These are phyloP conservation scores for Torymus tubicola DNA, from an alignment of 2,888 invertebrate species.

Conservation along the genomic window DNA sequence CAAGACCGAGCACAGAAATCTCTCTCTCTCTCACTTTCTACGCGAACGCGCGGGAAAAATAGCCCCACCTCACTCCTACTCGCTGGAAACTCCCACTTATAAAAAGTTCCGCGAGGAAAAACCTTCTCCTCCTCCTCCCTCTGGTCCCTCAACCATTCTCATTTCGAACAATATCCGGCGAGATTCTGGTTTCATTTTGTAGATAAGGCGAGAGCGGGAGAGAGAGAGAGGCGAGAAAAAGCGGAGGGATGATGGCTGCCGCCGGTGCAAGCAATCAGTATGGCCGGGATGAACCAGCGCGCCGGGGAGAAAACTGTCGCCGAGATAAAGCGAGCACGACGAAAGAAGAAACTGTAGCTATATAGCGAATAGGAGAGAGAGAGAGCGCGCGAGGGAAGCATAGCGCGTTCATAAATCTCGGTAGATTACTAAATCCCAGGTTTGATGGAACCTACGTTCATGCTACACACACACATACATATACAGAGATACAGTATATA, in stretches of 20 bases:
- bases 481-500: constrained; percentile 44
- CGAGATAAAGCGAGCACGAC: constrained; percentile 49
- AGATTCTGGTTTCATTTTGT: constrained; percentile 53
- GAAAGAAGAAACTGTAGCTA: constrained; percentile 48
- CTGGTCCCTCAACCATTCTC: constrained; percentile 37
- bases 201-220: constrained; percentile 44
- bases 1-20: background rate
- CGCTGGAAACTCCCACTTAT: constrained; percentile 32
- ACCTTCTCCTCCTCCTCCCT: background rate
- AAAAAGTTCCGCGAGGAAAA: constrained; percentile 41
- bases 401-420: constrained; percentile 75
- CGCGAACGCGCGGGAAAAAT: constrained; percentile 29
- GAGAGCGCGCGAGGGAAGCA: constrained; percentile 64
- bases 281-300: constrained; percentile 30
- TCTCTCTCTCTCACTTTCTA: background rate
- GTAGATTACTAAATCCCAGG: constrained; percentile 76
- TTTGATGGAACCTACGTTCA: constrained; percentile 70
- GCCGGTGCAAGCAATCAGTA: constrained; percentile 51
- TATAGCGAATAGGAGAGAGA: no score
- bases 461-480: constrained; percentile 48
- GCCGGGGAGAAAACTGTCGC: constrained; percentile 30
- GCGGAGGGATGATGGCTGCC: constrained; percentile 40
- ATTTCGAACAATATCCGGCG: constrained; percentile 56
- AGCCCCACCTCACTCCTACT: background rate
- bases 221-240: constrained; percentile 51